Evolutionary conservation across 2,113 vertebrate species (phyloP), one percentile per base, ranked within the genome.

Genomic region (Megaceryle torquata): DNA sequence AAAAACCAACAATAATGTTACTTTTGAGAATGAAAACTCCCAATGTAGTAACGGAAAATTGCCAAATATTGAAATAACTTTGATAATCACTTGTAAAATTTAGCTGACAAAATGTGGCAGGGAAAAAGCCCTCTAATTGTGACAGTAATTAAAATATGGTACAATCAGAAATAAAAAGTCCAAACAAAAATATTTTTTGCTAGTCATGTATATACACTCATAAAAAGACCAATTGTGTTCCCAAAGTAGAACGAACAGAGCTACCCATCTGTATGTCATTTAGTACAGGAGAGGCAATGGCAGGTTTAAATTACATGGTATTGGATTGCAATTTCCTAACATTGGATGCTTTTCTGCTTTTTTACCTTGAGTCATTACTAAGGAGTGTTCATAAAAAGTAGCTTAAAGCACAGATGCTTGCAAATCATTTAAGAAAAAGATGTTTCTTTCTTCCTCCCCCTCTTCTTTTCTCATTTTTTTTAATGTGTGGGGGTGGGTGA

Each of bases 221-320:
- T 97, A 98, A 98, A 98, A 98, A 98, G 98, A 92, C 97, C 98
- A 97, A 98, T 98, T 98, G 98, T 98, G 95, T 97, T 98, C 82
- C 94, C 93, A 96, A 96, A 96, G 96, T 95, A 94, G 94, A 95
- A 87, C 97, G 96, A 98, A 97, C 96, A 96, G 95, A 98, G 97
- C 96, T 98, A 98, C 97, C 98, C 98, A 98, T 99, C 98, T 99
- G 98, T 98, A 98, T 98, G 97, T 98, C 98, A 98, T 99, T 99
- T 98, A 98, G 97, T 94, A 97, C 96, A 98, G 97, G 98, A 98
- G 98, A 98, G 97, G 98, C 98, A 98, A 98, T 97, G 98, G 98
- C 98, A 98, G 98, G 98, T 98, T 99, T 98, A 98, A 98, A 98
- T 98, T 98, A 98, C 98, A 98, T 98, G 98, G 98, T 98, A 98